Evolutionary conservation across 2,113 vertebrate genomes (phyloP).

Genomic region (Choloepus hoffmanni): DNA sequence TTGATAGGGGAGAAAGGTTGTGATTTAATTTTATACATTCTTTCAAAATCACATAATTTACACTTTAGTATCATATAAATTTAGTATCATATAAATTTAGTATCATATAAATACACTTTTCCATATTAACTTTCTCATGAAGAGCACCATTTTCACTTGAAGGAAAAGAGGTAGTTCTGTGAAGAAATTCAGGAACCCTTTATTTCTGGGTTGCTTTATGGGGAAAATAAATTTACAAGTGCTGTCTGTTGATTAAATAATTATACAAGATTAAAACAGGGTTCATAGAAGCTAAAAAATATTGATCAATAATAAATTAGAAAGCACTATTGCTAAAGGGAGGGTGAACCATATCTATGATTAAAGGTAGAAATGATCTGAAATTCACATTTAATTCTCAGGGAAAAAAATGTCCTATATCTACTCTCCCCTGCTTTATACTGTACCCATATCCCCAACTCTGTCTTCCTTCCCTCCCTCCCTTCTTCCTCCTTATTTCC

Average conservation of each 20-base stretch:
- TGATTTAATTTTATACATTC: constrained; percentile 63
- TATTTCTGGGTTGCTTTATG: constrained; percentile 27
- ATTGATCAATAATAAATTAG: constrained; percentile 49
- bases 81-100: neutral
- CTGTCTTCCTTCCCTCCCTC: neutral
- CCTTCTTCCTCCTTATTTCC: neutral
- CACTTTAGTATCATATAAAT: too few species aligned
- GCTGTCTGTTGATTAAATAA: constrained; percentile 23
- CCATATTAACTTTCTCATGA: constrained; percentile 59
- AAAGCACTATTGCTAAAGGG: constrained; percentile 7
- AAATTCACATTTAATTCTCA: constrained; percentile 44
- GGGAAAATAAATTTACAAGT: constrained; percentile 29
- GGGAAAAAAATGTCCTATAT: neutral
- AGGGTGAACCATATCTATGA: neutral
- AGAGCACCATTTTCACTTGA: constrained; percentile 22
- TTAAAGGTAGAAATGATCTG: neutral
- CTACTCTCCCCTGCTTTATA: neutral
- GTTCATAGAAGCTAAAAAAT: constrained; percentile 34
- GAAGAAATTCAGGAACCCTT: constrained; percentile 54
- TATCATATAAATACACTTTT: constrained; percentile 30
- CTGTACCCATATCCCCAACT: fast-evolving
- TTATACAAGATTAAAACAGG: neutral
- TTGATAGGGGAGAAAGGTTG: constrained; percentile 36
- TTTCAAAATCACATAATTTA: constrained; percentile 30
- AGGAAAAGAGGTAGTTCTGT: neutral